Base-by-base conservation (phyloP, 53 echinoderm and acorn worm genomes). In the Astropecten irregularis region DNA sequence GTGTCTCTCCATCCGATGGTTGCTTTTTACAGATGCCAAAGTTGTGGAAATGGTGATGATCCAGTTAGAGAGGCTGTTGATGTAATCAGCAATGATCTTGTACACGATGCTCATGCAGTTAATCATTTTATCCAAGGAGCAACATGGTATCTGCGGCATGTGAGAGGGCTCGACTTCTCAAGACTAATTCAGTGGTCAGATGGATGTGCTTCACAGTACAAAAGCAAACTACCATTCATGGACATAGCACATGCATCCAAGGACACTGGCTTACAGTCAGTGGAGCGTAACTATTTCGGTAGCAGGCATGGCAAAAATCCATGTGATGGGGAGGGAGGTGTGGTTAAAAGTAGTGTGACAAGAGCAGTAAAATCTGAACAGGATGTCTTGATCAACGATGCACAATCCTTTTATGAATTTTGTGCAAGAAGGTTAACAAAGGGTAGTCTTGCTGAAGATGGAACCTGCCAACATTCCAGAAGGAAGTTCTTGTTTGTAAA, bases 311-410 rank as follows among this genome's bases (percentile, higher is more conserved):
- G n/a, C n/a, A n/a, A n/a, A n/a, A n/a, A 46, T 46, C 47, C 14
- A 9, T 9, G 84, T 3, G 89, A 74, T 67, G 88, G 83, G 1
- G 83, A 88, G 54, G 73, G 65, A 29, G 83, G 88, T 13, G 88
- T 88, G 22, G 50, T 88, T 0, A 88, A 88, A 44, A n/a, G 42
- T 3, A 53, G 64, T 31, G 66, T 86, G 5, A 82, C 81, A 5
- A 59, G 34, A 20, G 82, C 88, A 9, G 63, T 88, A 47, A 2
- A 74, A 88, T 30, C 3, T 88, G 27, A 51, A 20, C 40, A 23
- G 34, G 1, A 83, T 63, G 73, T 88, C 73, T 14, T 25, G 18
- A 18, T 73, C 8, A 20, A 71, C 72, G 30, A 50, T 88, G 61
- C 36, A 51, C 37, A 40, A n/a, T 58, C 73, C 71, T 52, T 5